phyloP scores from a whole-genome alignment of 2,888 invertebrate genomes.

The Agonum fuliginosum region DNA sequence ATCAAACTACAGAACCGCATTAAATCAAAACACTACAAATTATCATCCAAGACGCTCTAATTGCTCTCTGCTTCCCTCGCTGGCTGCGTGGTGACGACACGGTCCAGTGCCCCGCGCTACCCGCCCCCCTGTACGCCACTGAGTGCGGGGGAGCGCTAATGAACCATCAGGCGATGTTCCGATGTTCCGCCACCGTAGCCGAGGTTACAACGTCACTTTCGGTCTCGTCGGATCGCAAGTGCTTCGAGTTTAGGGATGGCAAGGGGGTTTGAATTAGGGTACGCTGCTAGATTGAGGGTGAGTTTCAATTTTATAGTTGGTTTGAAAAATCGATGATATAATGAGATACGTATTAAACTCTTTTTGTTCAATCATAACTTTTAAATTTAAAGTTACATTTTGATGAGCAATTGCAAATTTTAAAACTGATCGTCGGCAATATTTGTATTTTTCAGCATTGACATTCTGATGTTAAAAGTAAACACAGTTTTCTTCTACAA shows the following conservation, averaged over 20 bases:
- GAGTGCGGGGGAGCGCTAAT: conserved; percentile 9
- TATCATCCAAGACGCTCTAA: conserved; percentile 34
- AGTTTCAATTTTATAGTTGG: not conserved
- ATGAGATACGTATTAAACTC: too few species aligned
- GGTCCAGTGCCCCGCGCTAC: not conserved
- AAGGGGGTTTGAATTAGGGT: too few species aligned
- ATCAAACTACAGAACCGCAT: conserved; percentile 14
- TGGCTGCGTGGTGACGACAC: not conserved
- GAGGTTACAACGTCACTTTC: conserved; percentile 8
- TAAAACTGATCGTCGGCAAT: too few species aligned
- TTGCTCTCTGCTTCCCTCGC: not conserved
- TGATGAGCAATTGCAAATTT: too few species aligned
- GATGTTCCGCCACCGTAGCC: not conserved
- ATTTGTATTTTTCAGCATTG: too few species aligned
- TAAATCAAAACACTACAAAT: conserved; percentile 33
- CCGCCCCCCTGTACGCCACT: not conserved
- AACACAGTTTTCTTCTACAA: too few species aligned
- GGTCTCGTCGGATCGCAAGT: conserved; percentile 12
- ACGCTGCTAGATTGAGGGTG: not conserved
- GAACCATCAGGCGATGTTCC: conserved; percentile 33
- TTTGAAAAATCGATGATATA: not conserved
- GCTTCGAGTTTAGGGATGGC: too few species aligned
- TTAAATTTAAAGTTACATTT: too few species aligned
- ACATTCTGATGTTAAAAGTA: too few species aligned
- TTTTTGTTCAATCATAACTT: too few species aligned